Evolutionary conservation across 2,797 vertebrate genomes (phyloP).

Genomic region (Microctenopoma steveboyesi): DNA sequence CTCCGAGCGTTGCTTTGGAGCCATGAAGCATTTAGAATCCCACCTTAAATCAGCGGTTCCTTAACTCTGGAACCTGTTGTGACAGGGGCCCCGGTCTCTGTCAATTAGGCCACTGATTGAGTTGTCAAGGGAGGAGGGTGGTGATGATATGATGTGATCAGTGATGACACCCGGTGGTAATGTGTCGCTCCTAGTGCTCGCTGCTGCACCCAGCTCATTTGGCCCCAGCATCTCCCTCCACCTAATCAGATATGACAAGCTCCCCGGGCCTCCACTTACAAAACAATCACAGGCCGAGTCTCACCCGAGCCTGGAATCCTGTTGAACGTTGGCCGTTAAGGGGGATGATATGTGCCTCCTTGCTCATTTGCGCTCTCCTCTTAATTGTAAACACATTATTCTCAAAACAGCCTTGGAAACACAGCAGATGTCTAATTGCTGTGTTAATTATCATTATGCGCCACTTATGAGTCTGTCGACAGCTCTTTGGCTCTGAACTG

Average conservation of each 20-base stretch:
- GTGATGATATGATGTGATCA: conserved; percentile 68
- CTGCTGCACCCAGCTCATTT: conserved; percentile 67
- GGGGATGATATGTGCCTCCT: conserved; percentile 41
- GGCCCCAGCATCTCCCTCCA: conserved; percentile 40
- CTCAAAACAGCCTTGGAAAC: conserved; percentile 62
- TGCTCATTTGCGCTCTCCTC: conserved; percentile 48
- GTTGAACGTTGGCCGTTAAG: conserved; percentile 38
- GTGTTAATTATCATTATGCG: conserved; percentile 71
- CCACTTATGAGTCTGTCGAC: conserved; percentile 60
- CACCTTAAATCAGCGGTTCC: conserved; percentile 32
- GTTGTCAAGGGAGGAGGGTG: conserved; percentile 48
- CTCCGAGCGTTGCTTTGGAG: background rate
- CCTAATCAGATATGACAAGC: conserved; percentile 74
- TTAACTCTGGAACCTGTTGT: conserved; percentile 37
- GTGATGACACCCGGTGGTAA: conserved; percentile 73
- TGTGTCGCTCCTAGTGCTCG: conserved; percentile 61
- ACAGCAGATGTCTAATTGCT: conserved; percentile 77
- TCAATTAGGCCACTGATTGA: conserved; percentile 67
- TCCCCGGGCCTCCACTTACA: conserved; percentile 55
- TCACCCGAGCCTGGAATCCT: conserved; percentile 23
- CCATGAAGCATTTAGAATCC: conserved; percentile 7
- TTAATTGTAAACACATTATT: conserved; percentile 65
- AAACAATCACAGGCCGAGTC: conserved; percentile 49
- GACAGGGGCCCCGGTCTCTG: conserved; percentile 43
- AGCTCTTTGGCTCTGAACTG: conserved; percentile 50